Base-by-base conservation (phyloP, 2,797 vertebrate genomes). In the Uromys caudimaculatus region DNA sequence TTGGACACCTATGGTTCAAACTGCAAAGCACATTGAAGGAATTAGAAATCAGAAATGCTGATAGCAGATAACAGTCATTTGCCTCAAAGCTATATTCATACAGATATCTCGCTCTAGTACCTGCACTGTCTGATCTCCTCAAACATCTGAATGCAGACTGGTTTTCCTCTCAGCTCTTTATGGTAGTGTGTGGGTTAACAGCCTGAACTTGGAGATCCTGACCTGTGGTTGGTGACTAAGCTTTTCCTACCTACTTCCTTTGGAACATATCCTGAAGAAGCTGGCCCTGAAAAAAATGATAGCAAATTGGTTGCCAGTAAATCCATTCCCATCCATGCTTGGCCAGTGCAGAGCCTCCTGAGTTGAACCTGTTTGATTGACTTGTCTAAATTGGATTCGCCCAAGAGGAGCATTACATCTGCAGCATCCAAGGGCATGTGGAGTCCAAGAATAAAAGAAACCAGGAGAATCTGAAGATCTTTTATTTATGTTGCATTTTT, bases 191-290 rank as follows among this genome's bases (percentile, higher is more conserved):
- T 83, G 78, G 35, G 35, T 64, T 50, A 91, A 69, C 58, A 77
- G 56, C 60, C 77, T 89, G 78, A 73, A 77, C 79, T 60, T 58
- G 56, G 44, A 93, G 44, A 91, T 69, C 32, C 60, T 95, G 77
- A 16, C 54, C 14, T 76, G 27, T 82, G n/a, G 52, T 69, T 75
- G 4, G 54, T 96, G 95, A 95, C 93, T 97, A 94, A 95, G 78
- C 29, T 93, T 75, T 91, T 90, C 38, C 81, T 82, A 38, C 89
- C 69, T 35, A 78, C 81, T 96, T 44, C 3, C 88, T 77, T 78
- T 44, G 71, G 62, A 94, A 13, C 32, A 29, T 52, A 13, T 89
- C 93, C 91, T 92, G 62, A 81, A 90, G 77, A 90, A 96, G 2
- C 44, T 78, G 87, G 3, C 93, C 35, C 91, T 76, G 73, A 24